A percentile compares a stretch with the other conserved stretches of the same genome.
These are phyloP conservation scores for Chelmon rostratus DNA, from an alignment of 2,797 vertebrate species.

Conservation along the genomic window DNA sequence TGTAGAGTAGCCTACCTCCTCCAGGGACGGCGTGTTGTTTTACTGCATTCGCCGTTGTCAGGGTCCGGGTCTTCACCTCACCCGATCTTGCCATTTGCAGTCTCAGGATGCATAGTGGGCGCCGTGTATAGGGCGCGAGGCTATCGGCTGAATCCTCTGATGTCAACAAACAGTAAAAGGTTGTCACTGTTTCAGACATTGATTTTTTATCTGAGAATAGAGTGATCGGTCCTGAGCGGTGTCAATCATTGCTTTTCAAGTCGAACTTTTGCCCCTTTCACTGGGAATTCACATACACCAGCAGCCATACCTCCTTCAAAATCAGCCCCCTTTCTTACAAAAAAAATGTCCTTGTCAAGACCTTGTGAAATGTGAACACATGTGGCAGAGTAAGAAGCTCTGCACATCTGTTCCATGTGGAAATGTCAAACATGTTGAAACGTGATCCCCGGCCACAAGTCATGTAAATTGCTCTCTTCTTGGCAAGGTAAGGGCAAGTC, in stretches of 20 bases:
- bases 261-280: constrained; percentile 59
- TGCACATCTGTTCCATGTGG: constrained; percentile 31
- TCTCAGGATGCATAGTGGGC: constrained; percentile 25
- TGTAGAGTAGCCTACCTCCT: constrained; percentile 63
- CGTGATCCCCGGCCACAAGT: constrained; percentile 34
- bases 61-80: constrained; percentile 56
- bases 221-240: background rate
- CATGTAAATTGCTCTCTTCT: constrained; percentile 46
- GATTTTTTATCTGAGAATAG: constrained; percentile 30
- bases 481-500: constrained; percentile 43
- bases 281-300: constrained; percentile 12
- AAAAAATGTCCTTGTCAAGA: constrained; percentile 65
- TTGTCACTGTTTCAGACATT: constrained; percentile 3
- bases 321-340: background rate
- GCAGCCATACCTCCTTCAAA: constrained; percentile 1
- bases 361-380: constrained; percentile 61
- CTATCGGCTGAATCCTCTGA: constrained; percentile 7
- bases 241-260: constrained; percentile 17
- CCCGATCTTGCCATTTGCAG: constrained; percentile 39
- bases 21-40: constrained; percentile 65
- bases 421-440: constrained; percentile 61
- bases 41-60: constrained; percentile 63
- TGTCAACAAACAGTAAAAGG: constrained; percentile 56
- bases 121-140: constrained; percentile 4
- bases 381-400: constrained; percentile 7